Base-by-base conservation (phyloP, 2,797 vertebrate genomes). In the Argyrosomus regius region DNA sequence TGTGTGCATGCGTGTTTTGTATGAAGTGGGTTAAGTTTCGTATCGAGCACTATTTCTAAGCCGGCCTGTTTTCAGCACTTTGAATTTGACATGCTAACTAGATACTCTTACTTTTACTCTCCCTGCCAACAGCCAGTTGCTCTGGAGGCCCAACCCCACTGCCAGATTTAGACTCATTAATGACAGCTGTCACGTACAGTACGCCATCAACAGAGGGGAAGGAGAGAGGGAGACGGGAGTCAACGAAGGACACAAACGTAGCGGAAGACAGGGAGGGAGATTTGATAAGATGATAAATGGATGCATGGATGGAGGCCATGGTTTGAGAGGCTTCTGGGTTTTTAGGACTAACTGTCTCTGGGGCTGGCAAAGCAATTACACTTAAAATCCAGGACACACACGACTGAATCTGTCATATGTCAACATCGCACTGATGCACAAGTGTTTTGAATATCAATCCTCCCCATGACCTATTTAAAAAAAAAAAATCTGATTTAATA, bases 161-260 rank as follows among this genome's bases (percentile, higher is more conserved):
- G 85, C 88, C 86, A 53, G 53, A 91, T 91, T 91, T 90, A 91
- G 90, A 83, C 65, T 70, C 77, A 84, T 92, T 90, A 90, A 84
- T 91, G 86, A 83, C 91, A 93, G 91, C 88, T 91, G 92, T 89
- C 87, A 86, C 75, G 43, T 26, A 59, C 54, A 65, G 46, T 31
- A 46, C 45, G 60, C 86, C 71, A 75, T 81, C 59, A 71, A 62
- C 66, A n/a, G 7, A 50, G 46, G 13, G 60, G 49, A 58, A 3
- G 43, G 28, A 41, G 66, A 39, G 35, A 67, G 54, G 48, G 22
- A 65, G 72, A 46, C 4, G 4, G 57, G 61, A 77, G 81, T 66
- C 48, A 67, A 20, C 3, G 72, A 64, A 14, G 59, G 71, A 80
- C 61, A 61, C 65, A 20, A 39, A 63, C 13, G 31, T 13, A 12